Percentiles rank a stretch among this genome's conserved stretches.
Conservation (phyloP, 2,888 invertebrate species). For the Leptinotarsa tumamoca region DNA sequence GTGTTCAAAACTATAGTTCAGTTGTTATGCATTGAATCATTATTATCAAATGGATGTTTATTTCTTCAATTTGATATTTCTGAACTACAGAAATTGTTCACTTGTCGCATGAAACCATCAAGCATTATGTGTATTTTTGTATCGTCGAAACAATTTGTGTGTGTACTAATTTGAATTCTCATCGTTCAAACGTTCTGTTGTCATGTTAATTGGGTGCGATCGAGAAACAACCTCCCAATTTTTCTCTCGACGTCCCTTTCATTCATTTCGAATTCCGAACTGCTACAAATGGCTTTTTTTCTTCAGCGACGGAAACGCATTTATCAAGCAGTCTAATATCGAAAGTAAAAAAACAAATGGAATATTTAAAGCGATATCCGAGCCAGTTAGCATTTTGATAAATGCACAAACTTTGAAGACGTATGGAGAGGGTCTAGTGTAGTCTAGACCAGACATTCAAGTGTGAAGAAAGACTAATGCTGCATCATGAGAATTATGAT, state of each 20-base stretch:
- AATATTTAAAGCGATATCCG: slow-evolving; percentile 24
- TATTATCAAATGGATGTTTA: no score
- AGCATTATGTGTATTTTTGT: background rate
- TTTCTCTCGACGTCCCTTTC: slow-evolving; percentile 10
- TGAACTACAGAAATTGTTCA: no score
- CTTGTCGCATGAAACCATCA: background rate
- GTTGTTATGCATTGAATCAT: no score
- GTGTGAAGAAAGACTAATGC: slow-evolving; percentile 14
- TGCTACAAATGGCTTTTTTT: slow-evolving; percentile 29
- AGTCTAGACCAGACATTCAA: slow-evolving; percentile 21
- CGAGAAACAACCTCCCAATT: slow-evolving; percentile 18
- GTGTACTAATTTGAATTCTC: background rate
- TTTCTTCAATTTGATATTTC: no score
- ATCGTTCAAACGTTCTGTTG: slow-evolving; percentile 2
- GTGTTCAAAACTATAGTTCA: no score
- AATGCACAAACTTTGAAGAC: slow-evolving; percentile 26
- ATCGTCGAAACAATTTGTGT: background rate
- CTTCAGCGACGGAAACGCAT: slow-evolving; percentile 23
- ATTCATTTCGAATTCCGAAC: slow-evolving; percentile 20
- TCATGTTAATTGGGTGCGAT: slow-evolving; percentile 12
- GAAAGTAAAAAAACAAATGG: slow-evolving; percentile 24
- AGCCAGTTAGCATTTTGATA: slow-evolving; percentile 23
- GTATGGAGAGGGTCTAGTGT: slow-evolving; percentile 16
- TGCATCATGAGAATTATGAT: background rate
- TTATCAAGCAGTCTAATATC: slow-evolving; percentile 28